Conservation (phyloP, 2,888 invertebrate species). For the Eupithecia tripunctaria region DNA sequence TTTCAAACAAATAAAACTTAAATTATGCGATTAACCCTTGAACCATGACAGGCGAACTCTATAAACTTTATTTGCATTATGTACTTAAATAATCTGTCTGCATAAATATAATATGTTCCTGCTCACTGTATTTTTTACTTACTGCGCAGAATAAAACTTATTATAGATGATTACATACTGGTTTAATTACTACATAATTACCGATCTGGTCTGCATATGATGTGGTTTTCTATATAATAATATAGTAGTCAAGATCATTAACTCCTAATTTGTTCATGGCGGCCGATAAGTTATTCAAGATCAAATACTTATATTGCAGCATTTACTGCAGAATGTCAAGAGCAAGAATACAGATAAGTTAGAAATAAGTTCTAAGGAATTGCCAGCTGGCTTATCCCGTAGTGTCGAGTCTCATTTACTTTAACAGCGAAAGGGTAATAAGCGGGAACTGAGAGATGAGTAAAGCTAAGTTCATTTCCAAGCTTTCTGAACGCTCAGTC, state of each 20-base stretch:
- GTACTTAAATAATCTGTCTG: not conserved
- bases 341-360: not conserved
- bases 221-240: constrained; percentile 1
- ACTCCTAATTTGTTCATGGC: constrained; percentile 7
- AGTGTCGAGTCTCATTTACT: not conserved
- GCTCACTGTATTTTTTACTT: not conserved
- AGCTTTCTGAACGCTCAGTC: too few species aligned
- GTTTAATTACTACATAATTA: constrained; percentile 1
- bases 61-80: constrained; percentile 7
- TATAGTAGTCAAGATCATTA: not conserved
- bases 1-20: constrained; percentile 11
- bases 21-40: constrained; percentile 17
- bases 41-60: constrained; percentile 18
- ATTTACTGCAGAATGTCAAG: constrained; percentile 7
- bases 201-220: not conserved
- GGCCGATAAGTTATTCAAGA: not conserved
- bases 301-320: not conserved
- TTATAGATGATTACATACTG: not conserved
- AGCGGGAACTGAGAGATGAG: too few species aligned
- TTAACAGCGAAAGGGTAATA: too few species aligned
- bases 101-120: not conserved
- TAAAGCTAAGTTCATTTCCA: too few species aligned
- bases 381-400: not conserved
- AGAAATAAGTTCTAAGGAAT: not conserved
- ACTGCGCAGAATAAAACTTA: not conserved